Base-by-base conservation (phyloP, 2,113 vertebrate species). In the Loxodonta africana region DNA sequence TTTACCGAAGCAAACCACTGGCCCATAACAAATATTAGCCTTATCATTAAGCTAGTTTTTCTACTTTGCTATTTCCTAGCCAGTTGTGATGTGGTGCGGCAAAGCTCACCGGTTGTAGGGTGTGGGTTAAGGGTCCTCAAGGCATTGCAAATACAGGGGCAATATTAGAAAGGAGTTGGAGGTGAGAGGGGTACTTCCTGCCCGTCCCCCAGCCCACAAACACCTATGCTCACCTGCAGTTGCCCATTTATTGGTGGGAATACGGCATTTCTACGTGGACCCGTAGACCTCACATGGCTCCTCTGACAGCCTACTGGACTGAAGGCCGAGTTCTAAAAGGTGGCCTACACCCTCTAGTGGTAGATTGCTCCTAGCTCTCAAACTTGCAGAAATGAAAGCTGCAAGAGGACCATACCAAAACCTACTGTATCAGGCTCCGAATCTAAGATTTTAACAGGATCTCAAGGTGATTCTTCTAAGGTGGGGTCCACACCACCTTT, bases 301-400 rank as follows among this genome's bases (percentile, higher is more conserved):
- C 30, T 73, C 30, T 73, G 86, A n/a, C 80, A 62, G n/a, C 26
- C 30, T 37, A 44, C 60, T 53, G 33, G 57, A 51, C 6, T 63
- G 41, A 91, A 85, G 78, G 63, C 78, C 1, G 15, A 37, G 57
- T 12, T 28, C n/a, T 37, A 65, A 92, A 46, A 17, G 25, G n/a
- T 0, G 14, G 37, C 97, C 73, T 26, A 88, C 85, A 81, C 97
- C 96, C 93, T 90, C 98, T 98, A 93, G 97, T 96, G 97, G 21
- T 3, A 0, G 23, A 0, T 8, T 28, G 28, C 46, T 89, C 8
- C 12, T 1, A 4, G 60, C 28, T 69, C n/a, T 53, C 53, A 26
- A 83, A 67, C 30, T 17, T 5, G 48, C 33, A 21, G 4, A 33
- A 25, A 3, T 5, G 41, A n/a, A 80, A 89, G 33, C 10, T 9